Percentiles rank a stretch among this genome's conserved stretches.
phyloP scores from a whole-genome alignment of 1,140 invertebrate species.

The Musca vetustissima region DNA sequence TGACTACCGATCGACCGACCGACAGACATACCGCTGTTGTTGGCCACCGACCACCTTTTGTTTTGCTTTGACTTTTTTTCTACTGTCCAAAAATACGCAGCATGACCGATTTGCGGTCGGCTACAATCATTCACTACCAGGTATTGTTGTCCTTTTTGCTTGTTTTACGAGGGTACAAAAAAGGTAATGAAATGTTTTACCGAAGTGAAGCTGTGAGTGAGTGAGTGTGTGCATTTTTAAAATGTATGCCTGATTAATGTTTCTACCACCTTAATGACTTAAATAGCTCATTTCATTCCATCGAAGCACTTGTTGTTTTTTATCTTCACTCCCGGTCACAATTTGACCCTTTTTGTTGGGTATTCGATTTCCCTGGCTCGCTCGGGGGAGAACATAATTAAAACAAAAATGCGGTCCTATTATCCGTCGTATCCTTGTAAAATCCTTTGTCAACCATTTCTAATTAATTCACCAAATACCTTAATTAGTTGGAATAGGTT shows the following conservation, averaged over 20 bases:
- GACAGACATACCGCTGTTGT: no score
- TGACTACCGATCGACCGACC: background rate
- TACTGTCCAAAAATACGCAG: conserved; percentile 15
- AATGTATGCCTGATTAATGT: conserved; percentile 14
- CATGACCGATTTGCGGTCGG: conserved; percentile 3
- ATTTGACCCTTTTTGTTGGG: conserved; percentile 13
- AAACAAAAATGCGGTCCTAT: no score
- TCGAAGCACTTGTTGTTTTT: background rate
- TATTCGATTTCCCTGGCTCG: background rate
- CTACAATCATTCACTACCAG: background rate
- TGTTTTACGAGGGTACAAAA: background rate
- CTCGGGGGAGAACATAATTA: background rate
- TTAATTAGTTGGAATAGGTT: conserved; percentile 2
- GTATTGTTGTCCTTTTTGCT: conserved; percentile 2
- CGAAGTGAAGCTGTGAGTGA: no score
- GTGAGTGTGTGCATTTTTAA: background rate
- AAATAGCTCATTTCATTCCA: conserved; percentile 5
- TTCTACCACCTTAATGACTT: conserved; percentile 16
- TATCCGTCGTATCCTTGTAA: no score
- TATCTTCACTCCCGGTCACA: background rate
- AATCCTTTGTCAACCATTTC: no score
- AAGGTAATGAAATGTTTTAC: no score
- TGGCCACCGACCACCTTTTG: background rate
- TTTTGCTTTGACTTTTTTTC: conserved; percentile 9
- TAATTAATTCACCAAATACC: conserved; percentile 13